phyloP scores from a whole-genome alignment of 2,797 vertebrate species.

The Hozukius guyotensis region DNA sequence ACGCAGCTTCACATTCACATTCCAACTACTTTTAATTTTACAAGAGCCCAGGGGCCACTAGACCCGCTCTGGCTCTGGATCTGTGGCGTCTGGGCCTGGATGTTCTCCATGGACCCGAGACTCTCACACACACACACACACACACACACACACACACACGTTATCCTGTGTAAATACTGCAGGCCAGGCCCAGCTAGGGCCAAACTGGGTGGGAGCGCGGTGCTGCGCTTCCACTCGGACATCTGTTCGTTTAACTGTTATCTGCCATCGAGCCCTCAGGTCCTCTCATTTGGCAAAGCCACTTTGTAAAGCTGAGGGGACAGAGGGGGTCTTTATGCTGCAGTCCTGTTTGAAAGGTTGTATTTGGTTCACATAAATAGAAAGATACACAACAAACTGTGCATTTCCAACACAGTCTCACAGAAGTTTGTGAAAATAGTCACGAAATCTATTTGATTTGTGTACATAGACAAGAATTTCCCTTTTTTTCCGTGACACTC shows the following conservation, averaged over 20 bases:
- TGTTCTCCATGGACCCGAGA: constrained; percentile 55
- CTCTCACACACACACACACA: not conserved
- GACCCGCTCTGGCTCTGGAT: constrained; percentile 51
- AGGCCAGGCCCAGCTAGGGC: constrained; percentile 11
- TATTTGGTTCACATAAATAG: not conserved
- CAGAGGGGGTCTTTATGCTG: not conserved
- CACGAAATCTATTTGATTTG: no score
- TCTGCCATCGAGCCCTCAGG: constrained; percentile 42
- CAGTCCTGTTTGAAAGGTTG: not conserved
- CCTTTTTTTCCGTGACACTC: no score
- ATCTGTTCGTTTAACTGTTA: constrained; percentile 70
- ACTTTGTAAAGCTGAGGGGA: constrained; percentile 11
- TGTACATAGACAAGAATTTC: no score
- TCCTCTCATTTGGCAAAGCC: constrained; percentile 45
- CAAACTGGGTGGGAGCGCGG: constrained; percentile 33
- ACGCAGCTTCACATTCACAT: constrained; percentile 45
- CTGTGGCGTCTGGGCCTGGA: constrained; percentile 53
- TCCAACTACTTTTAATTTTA: constrained; percentile 69
- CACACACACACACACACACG: not conserved
- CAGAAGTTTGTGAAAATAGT: no score
- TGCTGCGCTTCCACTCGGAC: constrained; percentile 43
- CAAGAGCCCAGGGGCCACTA: constrained; percentile 57
- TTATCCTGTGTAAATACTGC: constrained; percentile 67
- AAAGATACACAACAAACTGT: not conserved
- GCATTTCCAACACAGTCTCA: no score